These are phyloP conservation scores for Hemitrygon akajei DNA, from an alignment of 2,797 vertebrate genomes.

Conservation along the genomic window DNA sequence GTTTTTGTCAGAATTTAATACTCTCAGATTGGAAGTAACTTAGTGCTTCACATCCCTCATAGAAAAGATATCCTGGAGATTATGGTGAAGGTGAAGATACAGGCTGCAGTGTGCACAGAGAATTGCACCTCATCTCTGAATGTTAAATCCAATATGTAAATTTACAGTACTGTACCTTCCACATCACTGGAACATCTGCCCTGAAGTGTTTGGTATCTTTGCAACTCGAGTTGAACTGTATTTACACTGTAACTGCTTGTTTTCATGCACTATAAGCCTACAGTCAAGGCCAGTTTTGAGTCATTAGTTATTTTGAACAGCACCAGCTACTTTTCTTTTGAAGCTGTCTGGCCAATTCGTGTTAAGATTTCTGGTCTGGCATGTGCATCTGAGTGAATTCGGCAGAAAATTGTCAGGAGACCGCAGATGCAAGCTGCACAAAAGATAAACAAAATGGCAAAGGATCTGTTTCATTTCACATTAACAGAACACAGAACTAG, in stretches of 20 bases:
- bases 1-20: no score
- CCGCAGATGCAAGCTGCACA: neutral
- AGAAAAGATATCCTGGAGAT: no score
- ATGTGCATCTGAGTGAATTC: constrained; percentile 4
- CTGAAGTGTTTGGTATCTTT: neutral
- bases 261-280: neutral
- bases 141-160: neutral
- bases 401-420: neutral
- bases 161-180: neutral
- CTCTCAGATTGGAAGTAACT: no score
- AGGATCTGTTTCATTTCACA: constrained; percentile 22
- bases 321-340: neutral
- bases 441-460: neutral
- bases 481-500: neutral
- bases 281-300: neutral
- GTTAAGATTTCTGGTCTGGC: neutral
- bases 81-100: no score
- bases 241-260: neutral
- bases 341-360: neutral
- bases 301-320: neutral
- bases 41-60: no score
- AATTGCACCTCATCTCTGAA: neutral
- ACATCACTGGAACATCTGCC: neutral
- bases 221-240: neutral
- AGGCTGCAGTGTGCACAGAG: no score